Conservation (phyloP, 1,140 invertebrate genomes). For the Pseudomyrmex concolor region DNA sequence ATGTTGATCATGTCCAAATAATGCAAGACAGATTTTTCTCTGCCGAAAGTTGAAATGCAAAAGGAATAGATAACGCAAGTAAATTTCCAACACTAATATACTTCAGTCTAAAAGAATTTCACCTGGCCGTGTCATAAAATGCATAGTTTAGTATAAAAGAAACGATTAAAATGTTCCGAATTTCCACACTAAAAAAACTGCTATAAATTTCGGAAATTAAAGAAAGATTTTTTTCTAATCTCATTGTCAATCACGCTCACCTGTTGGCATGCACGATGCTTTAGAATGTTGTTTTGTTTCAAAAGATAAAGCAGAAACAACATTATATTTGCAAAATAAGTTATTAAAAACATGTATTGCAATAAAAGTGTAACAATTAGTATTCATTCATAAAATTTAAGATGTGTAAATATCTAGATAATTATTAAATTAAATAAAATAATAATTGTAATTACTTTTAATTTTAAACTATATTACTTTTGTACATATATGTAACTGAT, state of each 20-base stretch:
- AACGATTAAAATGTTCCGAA: not conserved
- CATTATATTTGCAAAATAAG: too few species aligned
- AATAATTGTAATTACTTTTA: too few species aligned
- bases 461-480: too few species aligned
- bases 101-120: not conserved
- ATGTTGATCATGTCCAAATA: conserved; percentile 17
- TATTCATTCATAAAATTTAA: too few species aligned
- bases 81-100: conserved; percentile 8
- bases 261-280: not conserved
- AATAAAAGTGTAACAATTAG: not conserved
- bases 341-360: too few species aligned
- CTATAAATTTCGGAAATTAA: conserved; percentile 3
- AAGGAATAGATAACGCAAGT: conserved; percentile 17
- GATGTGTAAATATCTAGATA: too few species aligned
- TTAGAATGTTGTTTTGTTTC: not conserved
- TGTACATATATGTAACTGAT: too few species aligned
- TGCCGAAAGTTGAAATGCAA: conserved; percentile 15
- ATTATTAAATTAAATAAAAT: too few species aligned
- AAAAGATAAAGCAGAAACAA: not conserved
- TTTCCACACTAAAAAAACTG: not conserved
- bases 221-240: too few species aligned
- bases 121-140: conserved; percentile 14
- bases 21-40: conserved; percentile 29
- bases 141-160: conserved; percentile 22
- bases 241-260: not conserved